Evolutionary conservation across 2,888 invertebrate genomes (phyloP), one percentile per base, ranked within the genome.

Genomic region (Coelinius sp.): DNA sequence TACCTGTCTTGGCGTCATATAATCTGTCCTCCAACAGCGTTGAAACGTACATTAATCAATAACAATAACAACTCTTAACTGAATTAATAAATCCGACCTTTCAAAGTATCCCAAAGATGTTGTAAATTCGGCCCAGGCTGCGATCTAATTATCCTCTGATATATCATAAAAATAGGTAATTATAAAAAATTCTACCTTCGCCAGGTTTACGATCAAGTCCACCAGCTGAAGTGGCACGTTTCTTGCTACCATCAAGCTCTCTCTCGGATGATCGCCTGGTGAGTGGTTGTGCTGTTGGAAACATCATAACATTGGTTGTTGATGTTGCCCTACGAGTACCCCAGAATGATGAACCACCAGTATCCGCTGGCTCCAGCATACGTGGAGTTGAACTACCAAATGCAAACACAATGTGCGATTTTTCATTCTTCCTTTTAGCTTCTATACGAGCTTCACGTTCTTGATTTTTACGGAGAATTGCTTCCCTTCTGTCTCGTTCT

Each of bases 341-440:
- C 95, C 95, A 96, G 90, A 94, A 95, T 83, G 93, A 92, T 5
- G 86, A 82, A 77, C 93, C 92, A 71, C 92, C 92, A 79, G 94
- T 92, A 86, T 95, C 95, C 75, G 93, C 92, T 69, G 95, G 94
- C 86, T 95, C 95, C 82, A 95, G 90, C 90, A 95, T 92, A 76
- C 97, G 91, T 75, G 97, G 96, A 76, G 96, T 97, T 79, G 96
- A 96, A 81, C 96, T 96, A 73, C 97, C 97, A 89, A 97, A 97
- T 69, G 96, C 97, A 89, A 96, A 97, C 70, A 93, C 94, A 75
- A 90, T 90, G 80, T 90, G 90, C 77, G 92, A 92, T 81, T 94
- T 91, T 85, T 95, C 95, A 81, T 94, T 92, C 83, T 92, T 92
- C 82, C 92, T 92, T 87, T 94, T 94, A 67, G 93, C 91, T 88